These are phyloP conservation scores for Epizoanthus ramosus DNA, from an alignment of 92 coral and sea anemone species.

Conservation along the genomic window DNA sequence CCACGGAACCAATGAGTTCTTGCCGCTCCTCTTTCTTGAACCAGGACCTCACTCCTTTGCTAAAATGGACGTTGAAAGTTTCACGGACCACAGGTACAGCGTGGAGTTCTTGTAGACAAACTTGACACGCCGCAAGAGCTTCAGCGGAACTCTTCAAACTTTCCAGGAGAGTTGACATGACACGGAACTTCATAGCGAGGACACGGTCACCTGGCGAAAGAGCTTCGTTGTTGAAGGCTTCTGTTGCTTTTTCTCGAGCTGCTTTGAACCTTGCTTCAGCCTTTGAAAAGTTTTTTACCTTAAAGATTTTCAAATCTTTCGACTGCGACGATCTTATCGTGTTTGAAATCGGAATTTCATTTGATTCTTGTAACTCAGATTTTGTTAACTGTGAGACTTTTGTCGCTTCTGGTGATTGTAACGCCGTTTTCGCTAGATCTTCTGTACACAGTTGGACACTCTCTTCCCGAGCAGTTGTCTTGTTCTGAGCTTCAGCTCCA, in stretches of 20 bases:
- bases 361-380: background rate
- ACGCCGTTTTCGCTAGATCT: background rate
- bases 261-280: slow-evolving; percentile 40
- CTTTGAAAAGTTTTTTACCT: background rate
- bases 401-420: too few relatives aligned
- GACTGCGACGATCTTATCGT: too few relatives aligned
- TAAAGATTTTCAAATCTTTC: too few relatives aligned
- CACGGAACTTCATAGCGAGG: slow-evolving; percentile 13
- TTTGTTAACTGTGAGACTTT: background rate
- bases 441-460: background rate
- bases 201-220: background rate
- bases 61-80: background rate
- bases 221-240: slow-evolving; percentile 25
- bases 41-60: background rate
- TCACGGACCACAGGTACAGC: background rate
- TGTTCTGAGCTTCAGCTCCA: background rate
- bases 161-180: slow-evolving; percentile 25
- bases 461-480: background rate
- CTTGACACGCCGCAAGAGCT: background rate
- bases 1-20: too few relatives aligned
- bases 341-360: too few relatives aligned
- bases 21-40: background rate
- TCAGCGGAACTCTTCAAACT: slow-evolving; percentile 28
- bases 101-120: slow-evolving; percentile 33
- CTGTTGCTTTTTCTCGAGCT: slow-evolving; percentile 34